A percentile compares a stretch with the other conserved stretches of the same genome.
Conservation (phyloP, 2,888 invertebrate genomes). For the Lasius platythorax region DNA sequence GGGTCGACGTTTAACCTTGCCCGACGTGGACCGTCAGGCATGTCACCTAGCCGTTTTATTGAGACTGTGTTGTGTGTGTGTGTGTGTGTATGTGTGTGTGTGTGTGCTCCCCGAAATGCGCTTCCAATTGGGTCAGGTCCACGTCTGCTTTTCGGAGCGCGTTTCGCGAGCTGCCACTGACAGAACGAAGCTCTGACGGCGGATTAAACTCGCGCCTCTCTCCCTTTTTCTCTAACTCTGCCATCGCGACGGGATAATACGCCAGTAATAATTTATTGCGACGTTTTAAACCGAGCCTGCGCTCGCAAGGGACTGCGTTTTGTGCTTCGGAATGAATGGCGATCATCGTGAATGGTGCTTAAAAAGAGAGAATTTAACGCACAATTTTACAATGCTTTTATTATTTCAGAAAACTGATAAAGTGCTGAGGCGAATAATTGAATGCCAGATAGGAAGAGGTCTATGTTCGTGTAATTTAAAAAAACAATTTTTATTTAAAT, state of each 20-base stretch:
- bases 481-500: neutral
- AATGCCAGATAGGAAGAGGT: neutral
- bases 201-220: conserved; percentile 29
- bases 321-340: neutral
- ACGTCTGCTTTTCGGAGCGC: conserved; percentile 48
- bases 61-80: conserved; percentile 59
- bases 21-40: conserved; percentile 80
- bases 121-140: conserved; percentile 76
- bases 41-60: conserved; percentile 78
- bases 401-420: neutral
- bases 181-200: conserved; percentile 17
- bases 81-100: neutral
- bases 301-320: neutral
- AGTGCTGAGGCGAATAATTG: neutral
- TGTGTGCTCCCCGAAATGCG: conserved; percentile 35
- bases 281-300: neutral
- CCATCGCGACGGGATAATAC: conserved; percentile 2
- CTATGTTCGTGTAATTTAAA: neutral
- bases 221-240: neutral
- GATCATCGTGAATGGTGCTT: neutral
- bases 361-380: neutral
- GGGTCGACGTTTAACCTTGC: conserved; percentile 84
- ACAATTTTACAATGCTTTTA: neutral
- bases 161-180: conserved; percentile 13
- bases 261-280: conserved; percentile 26